Evolutionary conservation across 2,797 vertebrate genomes (phyloP).

Genomic region (Geotrypetes seraphini): DNA sequence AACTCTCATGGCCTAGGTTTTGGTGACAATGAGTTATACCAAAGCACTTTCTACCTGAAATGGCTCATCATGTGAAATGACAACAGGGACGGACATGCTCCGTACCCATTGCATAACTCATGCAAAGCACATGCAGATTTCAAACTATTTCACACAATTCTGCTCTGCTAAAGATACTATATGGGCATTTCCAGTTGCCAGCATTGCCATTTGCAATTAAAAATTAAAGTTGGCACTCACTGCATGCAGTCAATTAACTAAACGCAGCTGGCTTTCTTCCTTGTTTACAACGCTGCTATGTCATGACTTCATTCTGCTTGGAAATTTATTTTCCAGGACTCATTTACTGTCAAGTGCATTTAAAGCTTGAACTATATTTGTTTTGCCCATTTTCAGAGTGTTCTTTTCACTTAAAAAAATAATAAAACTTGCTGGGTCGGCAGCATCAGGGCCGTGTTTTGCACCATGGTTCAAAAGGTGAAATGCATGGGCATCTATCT

Average conservation of each 20-base stretch:
- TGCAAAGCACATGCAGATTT: conserved; percentile 11
- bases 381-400: no score
- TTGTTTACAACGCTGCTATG: conserved; percentile 50
- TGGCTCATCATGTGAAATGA: no score
- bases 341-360: conserved; percentile 23
- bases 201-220: conserved; percentile 62
- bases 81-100: conserved; percentile 1
- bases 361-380: background rate
- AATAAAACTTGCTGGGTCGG: no score
- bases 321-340: conserved; percentile 27
- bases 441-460: no score
- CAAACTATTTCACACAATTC: conserved; percentile 33
- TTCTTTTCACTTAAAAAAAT: no score
- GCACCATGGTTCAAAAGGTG: no score
- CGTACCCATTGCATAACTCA: conserved; percentile 1
- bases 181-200: conserved; percentile 49
- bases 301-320: conserved; percentile 34
- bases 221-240: conserved; percentile 52
- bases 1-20: no score
- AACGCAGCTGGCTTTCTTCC: conserved; percentile 46
- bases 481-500: no score
- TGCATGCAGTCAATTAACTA: conserved; percentile 52
- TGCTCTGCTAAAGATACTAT: conserved; percentile 27
- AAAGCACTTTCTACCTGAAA: no score
- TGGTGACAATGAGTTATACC: no score